phyloP scores from a whole-genome alignment of 2,888 invertebrate species.

The Cheilosia soror region DNA sequence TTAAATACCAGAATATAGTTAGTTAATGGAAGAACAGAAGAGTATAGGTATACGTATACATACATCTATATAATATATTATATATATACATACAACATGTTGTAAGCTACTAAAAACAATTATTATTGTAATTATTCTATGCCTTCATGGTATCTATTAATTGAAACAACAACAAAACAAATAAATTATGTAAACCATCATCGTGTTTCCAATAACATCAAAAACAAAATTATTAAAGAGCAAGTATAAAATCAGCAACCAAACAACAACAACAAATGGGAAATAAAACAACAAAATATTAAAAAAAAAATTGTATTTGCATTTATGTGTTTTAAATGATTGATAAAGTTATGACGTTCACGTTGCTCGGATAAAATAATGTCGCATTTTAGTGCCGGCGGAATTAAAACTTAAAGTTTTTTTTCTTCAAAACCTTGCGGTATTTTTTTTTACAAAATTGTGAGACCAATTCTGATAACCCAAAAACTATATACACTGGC shows the following conservation, averaged over 20 bases:
- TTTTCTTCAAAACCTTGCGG: no score
- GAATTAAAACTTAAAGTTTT: no score
- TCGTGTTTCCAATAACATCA: constrained; percentile 51
- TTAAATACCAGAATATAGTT: constrained; percentile 67
- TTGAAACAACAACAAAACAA: constrained; percentile 43
- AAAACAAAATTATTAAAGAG: constrained; percentile 15
- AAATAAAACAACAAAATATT: constrained; percentile 62
- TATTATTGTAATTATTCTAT: constrained; percentile 72
- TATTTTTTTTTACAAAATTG: no score
- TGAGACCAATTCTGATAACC: no score
- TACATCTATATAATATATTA: constrained; percentile 48
- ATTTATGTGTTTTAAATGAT: neutral
- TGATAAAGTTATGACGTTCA: no score
- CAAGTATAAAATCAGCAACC: constrained; percentile 36
- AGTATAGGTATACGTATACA: constrained; percentile 56
- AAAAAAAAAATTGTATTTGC: constrained; percentile 23
- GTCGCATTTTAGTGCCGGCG: no score
- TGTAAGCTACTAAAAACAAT: constrained; percentile 74
- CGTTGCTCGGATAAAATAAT: no score
- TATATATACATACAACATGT: constrained; percentile 65
- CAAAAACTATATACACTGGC: no score
- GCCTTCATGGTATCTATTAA: constrained; percentile 76
- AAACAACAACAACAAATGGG: constrained; percentile 55
- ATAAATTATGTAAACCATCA: constrained; percentile 36
- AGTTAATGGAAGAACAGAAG: constrained; percentile 49